Evolutionary conservation across 2,113 vertebrate species (phyloP).

Genomic region (Cisticola juncidis): DNA sequence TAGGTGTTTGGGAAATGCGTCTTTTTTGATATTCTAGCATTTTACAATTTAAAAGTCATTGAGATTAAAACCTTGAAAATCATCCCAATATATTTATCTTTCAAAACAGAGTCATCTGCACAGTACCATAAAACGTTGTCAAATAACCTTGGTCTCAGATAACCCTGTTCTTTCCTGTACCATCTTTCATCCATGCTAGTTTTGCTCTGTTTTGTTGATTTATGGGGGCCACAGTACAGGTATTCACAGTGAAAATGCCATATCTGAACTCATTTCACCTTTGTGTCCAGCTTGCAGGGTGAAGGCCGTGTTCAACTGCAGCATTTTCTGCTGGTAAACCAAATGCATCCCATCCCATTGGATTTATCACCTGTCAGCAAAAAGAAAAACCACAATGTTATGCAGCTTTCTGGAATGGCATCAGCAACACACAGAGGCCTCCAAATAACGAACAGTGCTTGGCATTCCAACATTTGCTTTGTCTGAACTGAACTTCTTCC

Average conservation of each 20-base stretch:
- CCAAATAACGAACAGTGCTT: background rate
- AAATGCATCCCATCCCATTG: constrained; percentile 98
- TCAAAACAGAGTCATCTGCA: background rate
- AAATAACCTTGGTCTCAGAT: background rate
- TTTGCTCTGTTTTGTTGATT: background rate
- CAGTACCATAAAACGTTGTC: background rate
- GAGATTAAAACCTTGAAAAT: constrained; percentile 23
- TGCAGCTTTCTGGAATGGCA: background rate
- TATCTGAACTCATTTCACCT: constrained; percentile 70
- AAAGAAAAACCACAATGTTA: background rate
- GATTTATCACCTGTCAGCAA: constrained; percentile 87
- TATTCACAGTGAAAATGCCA: background rate
- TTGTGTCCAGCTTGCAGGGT: constrained; percentile 91
- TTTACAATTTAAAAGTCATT: background rate
- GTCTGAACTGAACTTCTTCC: background rate
- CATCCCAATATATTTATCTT: background rate
- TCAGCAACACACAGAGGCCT: background rate
- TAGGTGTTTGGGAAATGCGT: background rate
- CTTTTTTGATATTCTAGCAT: background rate
- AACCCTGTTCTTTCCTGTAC: background rate
- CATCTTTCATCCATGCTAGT: background rate
- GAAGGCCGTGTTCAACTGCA: constrained; percentile 86
- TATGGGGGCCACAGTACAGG: background rate
- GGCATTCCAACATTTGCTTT: background rate
- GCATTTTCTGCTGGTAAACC: constrained; percentile 97